phyloP scores from a whole-genome alignment of 2,113 vertebrate species.

The Stomatorhinus ivindoensis region DNA sequence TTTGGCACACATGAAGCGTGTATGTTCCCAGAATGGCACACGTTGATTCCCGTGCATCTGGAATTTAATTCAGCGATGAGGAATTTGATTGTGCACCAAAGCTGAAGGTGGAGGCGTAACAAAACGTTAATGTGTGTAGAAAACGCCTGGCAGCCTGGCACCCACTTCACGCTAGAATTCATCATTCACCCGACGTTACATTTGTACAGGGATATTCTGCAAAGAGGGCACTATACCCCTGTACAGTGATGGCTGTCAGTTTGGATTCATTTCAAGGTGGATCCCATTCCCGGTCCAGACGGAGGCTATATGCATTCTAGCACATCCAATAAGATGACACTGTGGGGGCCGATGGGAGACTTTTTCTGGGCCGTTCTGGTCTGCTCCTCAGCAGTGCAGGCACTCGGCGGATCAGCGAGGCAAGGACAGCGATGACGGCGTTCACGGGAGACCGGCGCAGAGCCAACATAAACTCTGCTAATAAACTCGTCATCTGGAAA shows the following conservation, averaged over 20 bases:
- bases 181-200: background rate
- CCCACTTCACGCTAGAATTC: background rate
- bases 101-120: background rate
- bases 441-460: background rate
- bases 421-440: background rate
- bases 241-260: background rate
- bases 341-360: background rate
- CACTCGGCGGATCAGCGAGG: background rate
- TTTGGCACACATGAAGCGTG: background rate
- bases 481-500: background rate
- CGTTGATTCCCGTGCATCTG: slow-evolving; percentile 1
- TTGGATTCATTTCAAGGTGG: background rate
- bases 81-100: background rate
- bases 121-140: background rate
- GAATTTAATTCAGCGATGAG: background rate
- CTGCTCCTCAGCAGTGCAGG: background rate
- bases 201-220: background rate
- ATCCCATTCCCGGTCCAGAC: background rate
- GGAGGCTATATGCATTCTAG: background rate
- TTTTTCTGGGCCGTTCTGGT: background rate
- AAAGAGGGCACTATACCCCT: background rate
- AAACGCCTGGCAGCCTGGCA: background rate
- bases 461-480: background rate
- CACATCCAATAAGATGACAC: background rate
- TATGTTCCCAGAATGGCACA: background rate